These are phyloP conservation scores for Micrastur ruficollis DNA, from an alignment of 2,797 vertebrate genomes.

Conservation along the genomic window DNA sequence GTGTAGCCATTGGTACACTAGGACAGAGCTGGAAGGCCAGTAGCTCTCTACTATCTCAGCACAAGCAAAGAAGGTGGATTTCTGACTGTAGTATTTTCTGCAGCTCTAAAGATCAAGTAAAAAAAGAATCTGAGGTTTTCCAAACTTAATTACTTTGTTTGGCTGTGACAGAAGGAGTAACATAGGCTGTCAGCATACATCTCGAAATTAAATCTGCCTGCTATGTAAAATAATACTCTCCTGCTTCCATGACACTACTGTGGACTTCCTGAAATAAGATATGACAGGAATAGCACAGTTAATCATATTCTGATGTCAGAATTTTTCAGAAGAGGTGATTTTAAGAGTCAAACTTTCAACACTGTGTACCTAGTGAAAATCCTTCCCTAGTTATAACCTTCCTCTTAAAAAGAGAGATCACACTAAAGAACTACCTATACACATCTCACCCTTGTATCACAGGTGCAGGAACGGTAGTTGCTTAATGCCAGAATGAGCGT, in stretches of 20 bases:
- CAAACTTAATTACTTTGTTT: neutral
- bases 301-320: neutral
- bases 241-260: neutral
- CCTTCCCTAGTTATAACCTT: neutral
- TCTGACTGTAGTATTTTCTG: neutral
- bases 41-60: neutral
- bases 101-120: neutral
- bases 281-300: neutral
- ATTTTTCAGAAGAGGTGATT: neutral
- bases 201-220: neutral
- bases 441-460: neutral
- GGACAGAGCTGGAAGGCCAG: neutral
- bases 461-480: neutral
- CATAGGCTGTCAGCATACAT: neutral
- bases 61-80: neutral
- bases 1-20: neutral
- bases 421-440: neutral
- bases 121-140: neutral
- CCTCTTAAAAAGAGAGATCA: neutral
- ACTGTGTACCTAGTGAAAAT: neutral
- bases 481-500: neutral
- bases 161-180: neutral
- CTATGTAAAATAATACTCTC: neutral
- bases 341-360: neutral
- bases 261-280: neutral